Base-by-base conservation (phyloP, 2,113 vertebrate genomes). In the Callocephalon fimbriatum region DNA sequence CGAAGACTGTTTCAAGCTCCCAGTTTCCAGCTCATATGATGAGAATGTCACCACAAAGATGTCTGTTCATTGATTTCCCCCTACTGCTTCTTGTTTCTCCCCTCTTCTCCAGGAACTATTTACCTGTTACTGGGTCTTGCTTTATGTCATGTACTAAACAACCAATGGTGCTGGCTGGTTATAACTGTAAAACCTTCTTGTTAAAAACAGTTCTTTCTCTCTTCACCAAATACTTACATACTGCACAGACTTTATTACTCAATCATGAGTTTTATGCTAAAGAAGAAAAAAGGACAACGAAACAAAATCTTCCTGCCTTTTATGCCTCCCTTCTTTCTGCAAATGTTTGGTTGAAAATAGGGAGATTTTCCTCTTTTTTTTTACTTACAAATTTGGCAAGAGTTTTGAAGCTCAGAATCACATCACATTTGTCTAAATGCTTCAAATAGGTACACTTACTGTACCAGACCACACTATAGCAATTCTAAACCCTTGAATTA, bases 11-110 rank as follows among this genome's bases (percentile, higher is more conserved):
- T 95, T 82, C 50, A 48, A 53, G 44, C 53, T 86, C 72, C 45
- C 91, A 85, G 45, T 83, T 93, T 92, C 54, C 48, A 81, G 40
- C 38, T 93, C 67, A 37, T 71, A 74, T 3, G 6, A 93, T 44
- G 54, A 59, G 19, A 83, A 86, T 83, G 54, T 74, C 78, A 86
- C 54, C 71, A 66, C 63, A 80, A 90, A 93, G 16, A 70, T 81
- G 16, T 44, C 26, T 87, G 32, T 70, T 79, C 45, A 88, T 77
- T 74, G 82, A 88, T 96, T 93, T 93, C 31, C 27, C 26, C n/a
- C 10, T 42, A 9, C 20, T 89, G 5, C 32, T 76, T 59, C 65
- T 81, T 87, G 15, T 59, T 86, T 78, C 14, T 9, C 15, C 2
- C 37, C 76, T 31, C 45, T 88, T 93, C 5, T 26, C 26, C 38